Percentiles rank a stretch among this genome's conserved stretches.
Conservation (phyloP, 2,797 vertebrate species). For the Chiloscyllium punctatum region DNA sequence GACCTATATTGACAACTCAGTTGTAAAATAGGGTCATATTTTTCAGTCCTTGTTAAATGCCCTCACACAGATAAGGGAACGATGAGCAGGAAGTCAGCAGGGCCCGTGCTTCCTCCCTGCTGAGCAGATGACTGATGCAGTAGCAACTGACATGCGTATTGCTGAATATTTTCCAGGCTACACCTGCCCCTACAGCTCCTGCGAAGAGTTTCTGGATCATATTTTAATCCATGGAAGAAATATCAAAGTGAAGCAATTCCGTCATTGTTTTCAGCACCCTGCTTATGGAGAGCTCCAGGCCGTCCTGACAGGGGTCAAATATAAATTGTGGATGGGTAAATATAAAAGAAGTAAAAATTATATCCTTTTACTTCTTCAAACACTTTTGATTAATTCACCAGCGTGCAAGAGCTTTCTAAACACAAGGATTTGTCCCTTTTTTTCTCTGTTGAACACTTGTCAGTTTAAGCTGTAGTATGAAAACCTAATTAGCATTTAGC, state of each 20-base stretch:
- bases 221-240: slow-evolving; percentile 38
- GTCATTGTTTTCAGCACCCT: slow-evolving; percentile 37
- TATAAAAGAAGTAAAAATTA: not conserved
- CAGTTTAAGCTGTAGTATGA: slow-evolving; percentile 19
- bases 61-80: not conserved
- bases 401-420: slow-evolving; percentile 28
- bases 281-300: slow-evolving; percentile 40
- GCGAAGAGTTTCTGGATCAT: not conserved
- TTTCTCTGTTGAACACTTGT: slow-evolving; percentile 32
- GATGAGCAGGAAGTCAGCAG: slow-evolving; percentile 2
- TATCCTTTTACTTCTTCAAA: slow-evolving; percentile 17
- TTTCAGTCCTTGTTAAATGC: slow-evolving; percentile 31
- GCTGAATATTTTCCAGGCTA: slow-evolving; percentile 47
- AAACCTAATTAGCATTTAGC: slow-evolving; percentile 37
- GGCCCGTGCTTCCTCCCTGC: not conserved
- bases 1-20: not conserved
- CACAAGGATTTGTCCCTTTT: not conserved
- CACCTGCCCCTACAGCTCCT: slow-evolving; percentile 40
- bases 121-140: accelerated
- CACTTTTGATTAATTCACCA: slow-evolving; percentile 31
- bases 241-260: slow-evolving; percentile 45
- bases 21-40: not conserved
- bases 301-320: not conserved
- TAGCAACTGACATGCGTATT: slow-evolving; percentile 14
- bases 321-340: not conserved